phyloP scores from a whole-genome alignment of 2,113 vertebrate genomes.

The Sterna hirundo region DNA sequence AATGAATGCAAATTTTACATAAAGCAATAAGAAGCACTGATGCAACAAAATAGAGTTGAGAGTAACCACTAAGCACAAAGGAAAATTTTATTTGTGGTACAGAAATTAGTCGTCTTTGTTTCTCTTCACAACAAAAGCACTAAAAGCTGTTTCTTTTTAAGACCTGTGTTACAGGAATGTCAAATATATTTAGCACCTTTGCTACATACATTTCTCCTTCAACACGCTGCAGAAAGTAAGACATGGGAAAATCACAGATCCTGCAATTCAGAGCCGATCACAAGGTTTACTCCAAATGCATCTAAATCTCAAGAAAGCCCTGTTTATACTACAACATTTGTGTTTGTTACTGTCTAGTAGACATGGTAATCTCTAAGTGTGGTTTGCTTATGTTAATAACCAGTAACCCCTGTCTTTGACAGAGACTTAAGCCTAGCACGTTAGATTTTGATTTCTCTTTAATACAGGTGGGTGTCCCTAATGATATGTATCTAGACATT shows the following conservation, averaged over 20 bases:
- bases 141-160: background rate
- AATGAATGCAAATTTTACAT: constrained; percentile 72
- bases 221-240: background rate
- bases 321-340: background rate
- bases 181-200: background rate
- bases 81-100: background rate
- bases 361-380: background rate
- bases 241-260: background rate
- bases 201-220: background rate
- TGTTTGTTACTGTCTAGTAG: background rate
- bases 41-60: constrained; percentile 10
- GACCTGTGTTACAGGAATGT: background rate
- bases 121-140: background rate
- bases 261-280: background rate
- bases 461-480: background rate
- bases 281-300: background rate
- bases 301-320: background rate
- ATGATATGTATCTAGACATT: background rate
- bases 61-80: constrained; percentile 2
- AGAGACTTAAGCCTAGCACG: background rate
- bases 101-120: background rate
- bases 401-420: background rate
- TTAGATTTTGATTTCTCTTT: background rate
- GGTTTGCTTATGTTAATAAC: background rate
- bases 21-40: constrained; percentile 28